Base-by-base conservation (phyloP, 2,888 invertebrate genomes). In the Aspidapion aeneum region DNA sequence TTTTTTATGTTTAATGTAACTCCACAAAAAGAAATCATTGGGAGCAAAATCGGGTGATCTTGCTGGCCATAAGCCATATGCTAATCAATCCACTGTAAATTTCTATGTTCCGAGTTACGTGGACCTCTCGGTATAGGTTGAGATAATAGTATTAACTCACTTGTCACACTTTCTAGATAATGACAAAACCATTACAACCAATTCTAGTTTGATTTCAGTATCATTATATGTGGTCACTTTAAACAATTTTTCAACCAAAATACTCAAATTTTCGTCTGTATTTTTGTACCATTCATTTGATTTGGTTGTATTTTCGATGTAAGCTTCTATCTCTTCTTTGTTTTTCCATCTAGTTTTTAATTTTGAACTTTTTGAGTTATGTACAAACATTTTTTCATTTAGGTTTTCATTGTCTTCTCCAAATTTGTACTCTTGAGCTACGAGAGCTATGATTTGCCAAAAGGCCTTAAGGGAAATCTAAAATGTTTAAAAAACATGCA, bases 181-280 rank as follows among this genome's bases (percentile, higher is more conserved):
- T 58, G 84, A 76, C 51, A 80, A 77, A 70, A 87, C 86, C 72
- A 84, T 82, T n/a, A 82, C 76, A 0, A 84, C 84, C 57, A 91
- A 81, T 76, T 88, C 88, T 58, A 77, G 77, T 57, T 91, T 81
- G 63, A 93, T 87, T 76, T 78, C 82, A 57, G 77, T 78, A 68
- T 90, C 86, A 1, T 85, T 81, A 75, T 90, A 87, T 1, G 83
- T 81, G 1, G 85, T 81, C 21, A 91, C 74, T 48, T 79, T 78
- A 2, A 81, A 76, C 16, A 90, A 77, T 59, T 84, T 81, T 35
- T 75, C 75, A 1, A 85, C 82, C 12, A 86, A 78, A 1, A 80
- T 65, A 5, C 81, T 77, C 56, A 90, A 75, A 72, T 87, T 87
- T 50, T 81, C 79, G 49, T 86, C 85, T 5, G 85, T 85, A 71